A percentile compares a stretch with the other conserved stretches of the same genome.
Evolutionary conservation across 2,888 invertebrate genomes (phyloP).

Genomic region (Conchocele bisecta): DNA sequence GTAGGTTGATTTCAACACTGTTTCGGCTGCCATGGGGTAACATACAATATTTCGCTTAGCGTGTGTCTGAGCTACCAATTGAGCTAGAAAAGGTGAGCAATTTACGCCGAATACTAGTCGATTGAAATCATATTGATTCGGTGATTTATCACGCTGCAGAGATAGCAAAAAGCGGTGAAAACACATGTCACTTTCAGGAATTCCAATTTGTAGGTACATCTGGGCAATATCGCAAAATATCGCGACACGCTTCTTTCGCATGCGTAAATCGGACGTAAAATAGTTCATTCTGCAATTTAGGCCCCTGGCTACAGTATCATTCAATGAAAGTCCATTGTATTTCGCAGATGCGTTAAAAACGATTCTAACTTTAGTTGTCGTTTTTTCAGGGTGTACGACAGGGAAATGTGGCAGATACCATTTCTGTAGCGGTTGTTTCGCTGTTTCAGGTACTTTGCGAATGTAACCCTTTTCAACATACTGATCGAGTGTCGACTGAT

Average conservation of each 20-base stretch:
- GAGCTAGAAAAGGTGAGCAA: slow-evolving; percentile 22
- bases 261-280: slow-evolving; percentile 38
- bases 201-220: slow-evolving; percentile 25
- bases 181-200: slow-evolving; percentile 1
- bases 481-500: slow-evolving; percentile 21
- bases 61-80: slow-evolving; percentile 11
- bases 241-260: slow-evolving; percentile 33
- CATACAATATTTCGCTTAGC: slow-evolving; percentile 11
- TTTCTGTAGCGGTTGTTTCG: not conserved
- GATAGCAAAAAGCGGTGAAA: too few relatives aligned
- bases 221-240: slow-evolving; percentile 37
- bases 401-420: slow-evolving; percentile 28
- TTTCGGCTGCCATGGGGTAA: slow-evolving; percentile 27
- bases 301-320: slow-evolving; percentile 40
- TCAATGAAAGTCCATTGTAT: slow-evolving; percentile 29
- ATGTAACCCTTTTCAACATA: slow-evolving; percentile 36
- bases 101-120: slow-evolving; percentile 34
- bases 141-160: not conserved
- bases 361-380: slow-evolving; percentile 41
- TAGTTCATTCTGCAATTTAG: slow-evolving; percentile 53
- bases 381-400: slow-evolving; percentile 5
- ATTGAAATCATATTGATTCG: slow-evolving; percentile 25
- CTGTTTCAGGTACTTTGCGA: slow-evolving; percentile 12
- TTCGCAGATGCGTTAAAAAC: slow-evolving; percentile 52
- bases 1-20: slow-evolving; percentile 36